Evolutionary conservation across 2,797 vertebrate species (phyloP).

Genomic region (Falco peregrinus): DNA sequence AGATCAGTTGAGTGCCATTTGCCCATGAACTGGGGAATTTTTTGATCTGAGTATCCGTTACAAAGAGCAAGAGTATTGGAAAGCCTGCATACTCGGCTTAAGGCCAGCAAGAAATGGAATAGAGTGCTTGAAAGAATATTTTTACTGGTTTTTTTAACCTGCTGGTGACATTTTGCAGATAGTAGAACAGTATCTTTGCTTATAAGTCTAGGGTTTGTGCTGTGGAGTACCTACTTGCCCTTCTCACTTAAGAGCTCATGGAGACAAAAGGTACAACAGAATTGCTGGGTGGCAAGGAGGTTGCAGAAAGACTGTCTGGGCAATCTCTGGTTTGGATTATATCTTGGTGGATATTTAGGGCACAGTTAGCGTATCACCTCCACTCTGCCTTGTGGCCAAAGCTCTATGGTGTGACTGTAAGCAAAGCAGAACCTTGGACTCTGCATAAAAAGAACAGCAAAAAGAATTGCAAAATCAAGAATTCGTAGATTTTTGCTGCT

Average conservation of each 20-base stretch:
- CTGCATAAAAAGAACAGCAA: not conserved
- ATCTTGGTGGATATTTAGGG: not conserved
- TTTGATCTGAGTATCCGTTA: not conserved
- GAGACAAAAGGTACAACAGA: not conserved
- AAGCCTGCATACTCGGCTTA: not conserved
- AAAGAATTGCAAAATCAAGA: not conserved
- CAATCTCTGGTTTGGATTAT: not conserved
- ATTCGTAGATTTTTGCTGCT: not conserved
- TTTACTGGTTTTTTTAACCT: not conserved
- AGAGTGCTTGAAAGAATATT: not conserved
- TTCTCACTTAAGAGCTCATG: not conserved
- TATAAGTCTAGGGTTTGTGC: not conserved
- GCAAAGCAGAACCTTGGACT: not conserved
- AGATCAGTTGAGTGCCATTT: not conserved
- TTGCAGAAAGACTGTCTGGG: not conserved
- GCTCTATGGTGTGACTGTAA: not conserved
- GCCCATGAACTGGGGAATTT: not conserved
- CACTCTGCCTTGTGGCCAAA: not conserved
- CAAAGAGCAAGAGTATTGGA: not conserved
- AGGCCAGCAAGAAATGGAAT: not conserved
- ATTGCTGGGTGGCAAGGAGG: not conserved
- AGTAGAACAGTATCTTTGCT: not conserved
- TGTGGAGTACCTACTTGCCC: not conserved
- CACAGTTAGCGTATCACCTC: not conserved
- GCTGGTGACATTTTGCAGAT: not conserved